Conservation (phyloP, 2,888 invertebrate genomes). For the Acrobasis consociella region DNA sequence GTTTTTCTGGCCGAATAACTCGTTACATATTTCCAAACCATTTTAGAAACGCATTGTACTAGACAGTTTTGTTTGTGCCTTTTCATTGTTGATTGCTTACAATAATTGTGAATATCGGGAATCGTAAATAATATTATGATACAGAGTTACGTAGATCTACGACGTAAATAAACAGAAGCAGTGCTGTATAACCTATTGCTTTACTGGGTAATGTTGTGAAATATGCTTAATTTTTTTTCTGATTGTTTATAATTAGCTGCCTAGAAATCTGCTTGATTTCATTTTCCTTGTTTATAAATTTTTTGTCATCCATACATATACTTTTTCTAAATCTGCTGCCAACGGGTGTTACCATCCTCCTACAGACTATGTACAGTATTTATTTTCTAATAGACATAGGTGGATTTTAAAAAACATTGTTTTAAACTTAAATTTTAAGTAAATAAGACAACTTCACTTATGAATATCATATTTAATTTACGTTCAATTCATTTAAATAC, state of each 20-base stretch:
- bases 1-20: conserved; percentile 34
- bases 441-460: no score
- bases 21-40: not conserved
- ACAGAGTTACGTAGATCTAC: not conserved
- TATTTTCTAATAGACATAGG: no score
- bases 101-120: not conserved
- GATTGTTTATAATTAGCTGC: not conserved
- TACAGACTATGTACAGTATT: no score
- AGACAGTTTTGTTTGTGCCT: not conserved
- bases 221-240: not conserved
- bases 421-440: no score
- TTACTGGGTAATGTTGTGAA: not conserved
- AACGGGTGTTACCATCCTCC: no score
- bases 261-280: no score
- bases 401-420: no score
- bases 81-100: not conserved
- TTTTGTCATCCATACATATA: no score
- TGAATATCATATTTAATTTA: no score
- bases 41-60: not conserved
- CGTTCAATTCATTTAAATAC: no score
- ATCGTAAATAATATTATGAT: not conserved
- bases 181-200: not conserved
- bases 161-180: conserved; percentile 1
- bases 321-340: no score
- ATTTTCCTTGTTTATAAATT: no score